Base-by-base conservation (phyloP, 2,797 vertebrate genomes). In the Clamator glandarius region DNA sequence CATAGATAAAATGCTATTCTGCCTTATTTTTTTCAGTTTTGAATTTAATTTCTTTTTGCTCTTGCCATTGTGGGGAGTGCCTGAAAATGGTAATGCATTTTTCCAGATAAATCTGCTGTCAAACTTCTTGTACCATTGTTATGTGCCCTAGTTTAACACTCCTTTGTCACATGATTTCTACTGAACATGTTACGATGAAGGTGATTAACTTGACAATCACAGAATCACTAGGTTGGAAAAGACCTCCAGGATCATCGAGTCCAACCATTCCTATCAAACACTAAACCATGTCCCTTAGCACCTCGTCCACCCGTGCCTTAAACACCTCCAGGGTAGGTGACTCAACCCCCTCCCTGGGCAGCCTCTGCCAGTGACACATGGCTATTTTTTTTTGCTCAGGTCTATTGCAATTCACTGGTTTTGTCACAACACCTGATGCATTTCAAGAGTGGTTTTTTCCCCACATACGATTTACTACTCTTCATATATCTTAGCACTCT, bases 31-130 rank as follows among this genome's bases (percentile, higher is more conserved):
- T 86, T 87, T 77, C 64, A 58, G 76, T 85, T 94, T 96, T 58
- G 62, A 85, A 90, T 89, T 90, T 57, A 74, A 87, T 93, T 95
- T 70, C 92, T 95, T 96, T 95, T 86, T 94, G 87, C 87, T 90
- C 18, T 91, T 96, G 80, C 88, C 91, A 84, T 88, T 92, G 86
- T 74, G 77, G 55, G 84, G 57, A 90, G 72, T 57, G 93, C 36
- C 67, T 95, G 94, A 90, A 96, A 94, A 93, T 74, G 78, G 86
- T 93, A 93, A 95, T 64, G 36, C 88, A 68, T 93, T 94, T 82
- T 96, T 94, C 86, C 92, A 87, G 84, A 82, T 72, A 64, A 93
- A 87, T 82, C 78, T 95, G 44, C 84, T 95, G 95, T 90, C 92
- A 94, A 89, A 85, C 59, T 83, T 76, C 70, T 73, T 70, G 33